Base-by-base conservation (phyloP, 2,797 vertebrate genomes). In the Argya squamiceps region DNA sequence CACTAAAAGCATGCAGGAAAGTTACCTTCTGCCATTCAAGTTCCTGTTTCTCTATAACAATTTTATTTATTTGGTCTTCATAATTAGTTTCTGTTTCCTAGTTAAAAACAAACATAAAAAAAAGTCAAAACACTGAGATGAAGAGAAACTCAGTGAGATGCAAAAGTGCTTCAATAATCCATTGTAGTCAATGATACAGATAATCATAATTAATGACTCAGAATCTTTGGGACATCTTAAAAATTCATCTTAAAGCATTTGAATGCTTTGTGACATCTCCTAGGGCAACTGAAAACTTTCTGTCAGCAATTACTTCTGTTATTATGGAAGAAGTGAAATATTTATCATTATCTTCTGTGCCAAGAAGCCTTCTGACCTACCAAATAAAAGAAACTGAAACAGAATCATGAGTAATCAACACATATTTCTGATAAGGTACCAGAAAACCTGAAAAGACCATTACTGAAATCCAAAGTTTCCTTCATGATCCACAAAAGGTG, bases 1-100 rank as follows among this genome's bases (percentile, higher is more conserved):
- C 22, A 37, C 1, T 78, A 62, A 85, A 95, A 93, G 18, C 9
- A 84, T 11, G 23, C 17, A 60, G 30, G 9, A 86, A 93, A 85
- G 32, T 80, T 94, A 97, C 95, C 98, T 99, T 99, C 95, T 99
- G 98, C 99, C 99, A 99, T 77, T 98, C 98, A 88, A 99, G 97
- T 96, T 99, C 99, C 95, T 99, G 99, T 73, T 98, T 99, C 96
- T 99, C 99, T 97, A 99, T 27, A 82, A 98, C 97, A 93, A 99
- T 98, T 94, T 98, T 99, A 95, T 97, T 98, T 95, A 99, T 98
- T 94, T 99, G 99, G 55, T 98, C 98, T 97, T 99, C 99, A 96
- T 98, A 98, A 55, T 98, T 97, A 26, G 81, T 96, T 97, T 99
- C 99, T 52, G 98, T 98, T 97, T 99, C 98, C 99, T 99, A 96